phyloP scores from a whole-genome alignment of 2,113 vertebrate genomes.

The Addax nasomaculatus region DNA sequence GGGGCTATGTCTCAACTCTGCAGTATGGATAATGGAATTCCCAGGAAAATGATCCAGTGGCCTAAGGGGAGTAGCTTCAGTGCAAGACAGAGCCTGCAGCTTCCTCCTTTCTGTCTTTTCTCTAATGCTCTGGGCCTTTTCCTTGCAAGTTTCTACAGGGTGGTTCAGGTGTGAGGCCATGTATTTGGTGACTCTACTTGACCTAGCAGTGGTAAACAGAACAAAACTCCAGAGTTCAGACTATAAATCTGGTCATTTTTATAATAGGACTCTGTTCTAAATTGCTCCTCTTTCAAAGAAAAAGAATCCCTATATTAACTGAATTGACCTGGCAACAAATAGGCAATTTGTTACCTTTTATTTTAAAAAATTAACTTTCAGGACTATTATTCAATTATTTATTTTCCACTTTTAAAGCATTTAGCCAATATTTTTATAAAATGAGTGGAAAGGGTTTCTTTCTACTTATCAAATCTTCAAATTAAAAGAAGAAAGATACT shows the following conservation, averaged over 20 bases:
- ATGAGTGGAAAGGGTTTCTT: not conserved
- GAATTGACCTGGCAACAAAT: not conserved
- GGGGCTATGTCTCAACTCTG: not conserved
- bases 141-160: not conserved
- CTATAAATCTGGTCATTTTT: not conserved
- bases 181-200: not conserved
- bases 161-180: not conserved
- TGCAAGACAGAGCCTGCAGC: not conserved
- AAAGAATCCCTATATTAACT: not conserved
- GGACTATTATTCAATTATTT: not conserved
- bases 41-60: not conserved
- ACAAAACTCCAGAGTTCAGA: not conserved
- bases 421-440: slow-evolving; percentile 34
- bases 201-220: not conserved
- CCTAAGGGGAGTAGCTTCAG: not conserved
- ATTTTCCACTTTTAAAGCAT: slow-evolving; percentile 8
- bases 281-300: not conserved
- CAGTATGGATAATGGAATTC: not conserved
- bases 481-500: not conserved
- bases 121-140: not conserved
- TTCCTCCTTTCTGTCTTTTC: not conserved
- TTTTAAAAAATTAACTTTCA: not conserved
- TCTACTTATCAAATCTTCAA: not conserved
- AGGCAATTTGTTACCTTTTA: not conserved
- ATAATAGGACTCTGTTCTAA: not conserved